Evolutionary conservation across 30 jellyfish, hydroid and myxozoan species (phyloP), one percentile per base, ranked within the genome.

Genomic region (Aurelia coerulea): DNA sequence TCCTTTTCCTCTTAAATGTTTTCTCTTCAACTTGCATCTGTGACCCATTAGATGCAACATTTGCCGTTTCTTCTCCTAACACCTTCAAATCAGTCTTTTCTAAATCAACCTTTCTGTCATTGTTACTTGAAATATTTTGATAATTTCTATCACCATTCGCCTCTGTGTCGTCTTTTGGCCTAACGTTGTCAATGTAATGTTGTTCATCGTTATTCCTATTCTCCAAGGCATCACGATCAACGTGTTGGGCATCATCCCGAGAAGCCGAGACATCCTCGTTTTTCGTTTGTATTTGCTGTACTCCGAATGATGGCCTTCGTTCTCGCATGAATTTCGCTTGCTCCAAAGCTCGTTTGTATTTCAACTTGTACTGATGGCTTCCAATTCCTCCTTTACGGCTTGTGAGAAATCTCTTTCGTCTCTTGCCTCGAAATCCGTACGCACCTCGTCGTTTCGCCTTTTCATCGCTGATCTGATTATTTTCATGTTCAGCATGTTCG

Each of bases 271-370:
- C 72, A 65, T 37, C 68, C 12, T 19, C 33, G 50, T 11, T 37
- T 63, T 56, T 78, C 72, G 50, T 69, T 50, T 79, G 89, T n/a
- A 53, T 12, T 42, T 73, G 83, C 49, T 74, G 35, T 6, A 65
- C 19, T 4, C 33, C 41, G 64, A 83, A 83, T 5, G 84, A 53
- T 58, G 92, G 92, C 23, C 92, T 60, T 42, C 68, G 78, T 49
- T 71, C 86, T 17, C 92, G 74, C 86, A 83, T 70, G 65, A 73
- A 71, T 50, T 83, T 83, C 50, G 92, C 92, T 49, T 83, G 92
- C 65, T 83, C 92, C 0, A 70, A 75, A 0, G 86, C 86, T 71
- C 72, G 92, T 32, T 83, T 83, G 56, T 83, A 83, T 33, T 83
- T 83, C 53, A 58, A 3, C 72, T 83, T 83, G 63, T 62, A 58